phyloP scores from a whole-genome alignment of 2,113 vertebrate genomes.

The Pygoscelis adeliae region DNA sequence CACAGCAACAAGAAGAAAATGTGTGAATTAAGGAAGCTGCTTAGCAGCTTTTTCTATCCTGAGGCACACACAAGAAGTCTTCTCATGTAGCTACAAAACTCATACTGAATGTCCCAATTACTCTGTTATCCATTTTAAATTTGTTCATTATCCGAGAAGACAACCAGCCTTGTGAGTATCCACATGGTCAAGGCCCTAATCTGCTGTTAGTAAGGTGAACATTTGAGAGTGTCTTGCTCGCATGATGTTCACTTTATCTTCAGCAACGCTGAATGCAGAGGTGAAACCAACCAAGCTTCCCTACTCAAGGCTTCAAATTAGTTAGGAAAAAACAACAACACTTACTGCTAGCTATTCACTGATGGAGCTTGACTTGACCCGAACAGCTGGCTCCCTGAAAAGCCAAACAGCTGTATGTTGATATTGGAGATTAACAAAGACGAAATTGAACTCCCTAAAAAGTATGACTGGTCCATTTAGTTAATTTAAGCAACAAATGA shows the following conservation, averaged over 20 bases:
- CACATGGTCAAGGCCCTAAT: not conserved
- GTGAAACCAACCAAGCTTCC: not conserved
- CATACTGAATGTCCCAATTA: not conserved
- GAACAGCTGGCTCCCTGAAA: slow-evolving; percentile 84
- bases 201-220: not conserved
- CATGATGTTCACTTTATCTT: not conserved
- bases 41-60: not conserved
- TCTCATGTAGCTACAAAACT: not conserved
- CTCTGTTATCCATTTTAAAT: not conserved
- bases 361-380: slow-evolving; percentile 89
- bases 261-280: not conserved
- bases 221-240: not conserved
- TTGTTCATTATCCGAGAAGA: not conserved
- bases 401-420: not conserved
- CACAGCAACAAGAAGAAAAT: not conserved
- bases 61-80: not conserved
- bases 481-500: not conserved
- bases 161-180: not conserved
- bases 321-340: not conserved
- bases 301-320: not conserved
- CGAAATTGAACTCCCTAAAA: not conserved
- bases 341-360: slow-evolving; percentile 89
- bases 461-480: not conserved
- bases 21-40: not conserved
- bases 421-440: not conserved